Evolutionary conservation across 2,888 invertebrate genomes (phyloP), one percentile per base, ranked within the genome.

Genomic region (Dicycla oo): DNA sequence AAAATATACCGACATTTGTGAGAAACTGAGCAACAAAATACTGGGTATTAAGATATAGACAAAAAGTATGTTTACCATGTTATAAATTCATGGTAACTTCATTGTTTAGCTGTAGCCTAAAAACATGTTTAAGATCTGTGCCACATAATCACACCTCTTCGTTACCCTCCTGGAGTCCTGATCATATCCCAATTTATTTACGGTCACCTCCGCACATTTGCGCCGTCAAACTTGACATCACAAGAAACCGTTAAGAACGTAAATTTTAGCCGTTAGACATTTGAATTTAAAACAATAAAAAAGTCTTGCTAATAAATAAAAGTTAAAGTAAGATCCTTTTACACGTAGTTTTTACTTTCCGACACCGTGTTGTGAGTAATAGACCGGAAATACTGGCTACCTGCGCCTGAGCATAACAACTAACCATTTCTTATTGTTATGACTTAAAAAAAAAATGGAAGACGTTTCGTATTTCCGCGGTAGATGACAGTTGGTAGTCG

Each of bases 331-430:
- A 63, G 62, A 18, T 67, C 64, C 73, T 79, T 76, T 72, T n/a
- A 58, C 75, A 73, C 49, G 57, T 62, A 73, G 77, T 81, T 84
- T 81, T 68, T 76, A 75, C 76, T 82, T 83, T 81, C 81, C 58
- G 53, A 53, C 68, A 64, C 64, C 38, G 56, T 69, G 83, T 88
- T 69, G 83, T 88, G 87, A 73, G 87, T 83, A 87, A 84, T 82
- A 82, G 86, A 87, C 89, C 88, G 90, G 90, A 90, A 88, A 89
- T 75, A 78, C 73, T 70, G 73, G 84, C 89, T 90, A 89, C 90
- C 90, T 90, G 89, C 86, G 84, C 80, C 73, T 80, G 80, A 82
- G 88, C 83, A 83, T 85, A 72, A 69, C 71, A 86, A 86, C 66
- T 86, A 86, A 81, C 76, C 79, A 74, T 81, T 78, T 82, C 78